phyloP scores from a whole-genome alignment of 2,888 invertebrate species.

The Ichneumon xanthorius region DNA sequence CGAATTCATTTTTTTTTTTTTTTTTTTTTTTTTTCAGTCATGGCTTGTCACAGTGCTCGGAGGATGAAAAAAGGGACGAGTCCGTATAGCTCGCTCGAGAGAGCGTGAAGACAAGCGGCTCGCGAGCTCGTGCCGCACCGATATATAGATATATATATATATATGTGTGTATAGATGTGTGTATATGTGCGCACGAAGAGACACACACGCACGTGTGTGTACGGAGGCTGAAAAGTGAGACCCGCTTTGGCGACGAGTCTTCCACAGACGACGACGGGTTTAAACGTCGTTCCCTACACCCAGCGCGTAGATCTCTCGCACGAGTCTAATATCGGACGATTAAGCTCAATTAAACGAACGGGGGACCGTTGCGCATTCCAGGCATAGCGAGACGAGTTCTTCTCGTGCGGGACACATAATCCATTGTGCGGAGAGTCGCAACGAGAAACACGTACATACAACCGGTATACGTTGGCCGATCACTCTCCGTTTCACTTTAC shows the following conservation, averaged over 20 bases:
- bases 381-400: slow-evolving; percentile 73
- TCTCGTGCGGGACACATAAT: slow-evolving; percentile 16
- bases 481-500: slow-evolving; percentile 60
- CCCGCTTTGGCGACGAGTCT: slow-evolving; percentile 38
- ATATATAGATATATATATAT: not conserved
- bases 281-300: slow-evolving; percentile 72
- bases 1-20: slow-evolving; percentile 18
- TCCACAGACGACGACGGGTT: slow-evolving; percentile 38
- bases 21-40: slow-evolving; percentile 28
- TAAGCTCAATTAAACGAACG: slow-evolving; percentile 82
- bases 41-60: slow-evolving; percentile 18
- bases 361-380: slow-evolving; percentile 79
- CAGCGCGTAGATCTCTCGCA: slow-evolving; percentile 74
- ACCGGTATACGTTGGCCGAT: slow-evolving; percentile 49
- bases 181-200: slow-evolving; percentile 5
- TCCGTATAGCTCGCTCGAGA: slow-evolving; percentile 23
- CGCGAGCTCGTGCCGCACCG: slow-evolving; percentile 26
- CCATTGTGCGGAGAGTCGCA: slow-evolving; percentile 8
- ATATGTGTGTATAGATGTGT: not conserved
- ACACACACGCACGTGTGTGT: slow-evolving; percentile 18
- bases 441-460: slow-evolving; percentile 6
- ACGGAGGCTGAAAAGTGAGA: slow-evolving; percentile 36
- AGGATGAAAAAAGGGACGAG: slow-evolving; percentile 41
- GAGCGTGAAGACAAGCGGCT: slow-evolving; percentile 37
- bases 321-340: slow-evolving; percentile 82